Evolutionary conservation across 2,888 invertebrate genomes (phyloP).

Genomic region (Hirtodrosophila trivittata): DNA sequence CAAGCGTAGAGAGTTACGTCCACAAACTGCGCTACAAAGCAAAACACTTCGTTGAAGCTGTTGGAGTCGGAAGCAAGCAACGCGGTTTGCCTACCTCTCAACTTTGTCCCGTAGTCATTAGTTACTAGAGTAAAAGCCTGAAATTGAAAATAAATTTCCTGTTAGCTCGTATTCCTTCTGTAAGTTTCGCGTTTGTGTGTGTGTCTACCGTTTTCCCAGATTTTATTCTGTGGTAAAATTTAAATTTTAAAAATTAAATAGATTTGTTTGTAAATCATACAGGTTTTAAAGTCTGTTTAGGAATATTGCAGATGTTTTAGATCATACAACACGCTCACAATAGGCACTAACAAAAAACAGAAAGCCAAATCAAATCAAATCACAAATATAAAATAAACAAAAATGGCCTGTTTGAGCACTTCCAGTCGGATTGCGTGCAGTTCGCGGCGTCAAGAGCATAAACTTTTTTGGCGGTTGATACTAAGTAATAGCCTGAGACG

Average conservation of each 20-base stretch:
- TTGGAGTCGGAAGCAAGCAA: constrained; percentile 80
- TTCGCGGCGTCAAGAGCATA: constrained; percentile 78
- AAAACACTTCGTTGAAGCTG: constrained; percentile 80
- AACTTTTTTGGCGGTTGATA: constrained; percentile 76
- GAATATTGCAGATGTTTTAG: constrained; percentile 5
- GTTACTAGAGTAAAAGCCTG: too few relatives aligned
- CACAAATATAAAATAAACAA: constrained; percentile 30
- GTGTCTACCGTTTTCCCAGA: neutral
- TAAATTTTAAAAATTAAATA: constrained; percentile 25
- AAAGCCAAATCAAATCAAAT: constrained; percentile 18
- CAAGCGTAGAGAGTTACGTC: constrained; percentile 54
- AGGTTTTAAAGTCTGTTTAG: constrained; percentile 12
- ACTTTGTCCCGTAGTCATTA: constrained; percentile 25
- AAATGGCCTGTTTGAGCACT: constrained; percentile 82
- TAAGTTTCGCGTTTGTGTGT: constrained; percentile 32
- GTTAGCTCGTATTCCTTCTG: too few relatives aligned
- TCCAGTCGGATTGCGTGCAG: constrained; percentile 81
- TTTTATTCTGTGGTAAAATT: constrained; percentile 21
- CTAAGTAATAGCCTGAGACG: constrained; percentile 61
- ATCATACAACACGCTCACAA: constrained; percentile 8
- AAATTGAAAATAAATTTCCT: too few relatives aligned
- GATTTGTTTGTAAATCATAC: constrained; percentile 15
- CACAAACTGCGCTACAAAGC: constrained; percentile 45
- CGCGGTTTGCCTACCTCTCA: constrained; percentile 54
- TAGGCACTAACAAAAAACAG: constrained; percentile 9